phyloP scores from a whole-genome alignment of 2,797 vertebrate species.

The Eupleurogrammus muticus region DNA sequence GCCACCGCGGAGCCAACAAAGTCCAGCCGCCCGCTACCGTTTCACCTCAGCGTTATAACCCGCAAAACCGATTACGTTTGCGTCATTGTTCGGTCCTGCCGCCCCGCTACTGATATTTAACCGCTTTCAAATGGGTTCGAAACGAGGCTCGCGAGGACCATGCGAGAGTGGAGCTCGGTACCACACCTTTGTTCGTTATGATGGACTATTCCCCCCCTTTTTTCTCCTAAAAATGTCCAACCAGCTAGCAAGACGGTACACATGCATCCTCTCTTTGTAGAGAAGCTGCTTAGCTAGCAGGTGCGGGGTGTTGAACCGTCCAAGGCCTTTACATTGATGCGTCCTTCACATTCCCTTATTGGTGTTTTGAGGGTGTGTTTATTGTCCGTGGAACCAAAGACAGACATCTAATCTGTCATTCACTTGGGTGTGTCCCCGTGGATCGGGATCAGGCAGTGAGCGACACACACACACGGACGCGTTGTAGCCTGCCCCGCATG shows the following conservation, averaged over 20 bases:
- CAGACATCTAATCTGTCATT: neutral
- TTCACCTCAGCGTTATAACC: neutral
- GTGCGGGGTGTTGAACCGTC: neutral
- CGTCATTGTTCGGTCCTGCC: neutral
- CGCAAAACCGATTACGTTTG: neutral
- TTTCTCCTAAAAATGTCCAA: slow-evolving; percentile 21
- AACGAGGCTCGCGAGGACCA: neutral
- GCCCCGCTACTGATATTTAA: accelerated
- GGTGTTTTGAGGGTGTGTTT: neutral
- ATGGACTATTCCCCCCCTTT: slow-evolving; percentile 31
- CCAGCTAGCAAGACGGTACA: slow-evolving; percentile 42
- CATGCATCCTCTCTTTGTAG: slow-evolving; percentile 50
- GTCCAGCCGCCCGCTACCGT: slow-evolving; percentile 33
- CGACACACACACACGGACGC: slow-evolving; percentile 11
- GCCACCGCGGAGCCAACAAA: slow-evolving; percentile 37
- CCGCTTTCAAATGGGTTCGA: neutral
- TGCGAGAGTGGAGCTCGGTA: slow-evolving; percentile 7
- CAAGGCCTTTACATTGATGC: neutral
- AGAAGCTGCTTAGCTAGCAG: slow-evolving; percentile 32
- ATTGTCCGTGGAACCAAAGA: neutral
- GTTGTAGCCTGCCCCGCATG: slow-evolving; percentile 23
- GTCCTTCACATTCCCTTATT: neutral
- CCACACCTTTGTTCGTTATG: slow-evolving; percentile 56
- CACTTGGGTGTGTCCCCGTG: slow-evolving; percentile 76
- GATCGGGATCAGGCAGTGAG: slow-evolving; percentile 24